phyloP scores from a whole-genome alignment of 2,113 vertebrate genomes.

The Myotis lucifugus region DNA sequence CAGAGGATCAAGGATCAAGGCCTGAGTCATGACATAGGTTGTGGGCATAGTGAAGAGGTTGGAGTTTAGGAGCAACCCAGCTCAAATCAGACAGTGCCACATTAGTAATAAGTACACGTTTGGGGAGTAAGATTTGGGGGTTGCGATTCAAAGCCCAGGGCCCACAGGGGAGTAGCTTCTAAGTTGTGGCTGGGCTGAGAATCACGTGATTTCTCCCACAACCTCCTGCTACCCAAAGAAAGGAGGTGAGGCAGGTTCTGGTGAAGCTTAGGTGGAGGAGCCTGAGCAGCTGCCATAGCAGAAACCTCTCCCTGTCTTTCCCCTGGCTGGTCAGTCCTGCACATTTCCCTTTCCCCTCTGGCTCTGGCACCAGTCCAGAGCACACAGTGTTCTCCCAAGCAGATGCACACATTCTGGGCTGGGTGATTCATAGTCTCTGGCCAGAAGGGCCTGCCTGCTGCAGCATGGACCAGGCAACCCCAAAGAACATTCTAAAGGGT shows the following conservation, averaged over 20 bases:
- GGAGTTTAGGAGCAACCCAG: not conserved
- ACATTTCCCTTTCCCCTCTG: constrained; percentile 68
- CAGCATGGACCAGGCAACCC: constrained; percentile 39
- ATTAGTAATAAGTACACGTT: not conserved
- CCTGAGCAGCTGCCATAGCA: not conserved
- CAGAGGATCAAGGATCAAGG: not conserved
- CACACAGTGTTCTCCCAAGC: constrained; percentile 72
- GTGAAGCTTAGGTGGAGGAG: not conserved
- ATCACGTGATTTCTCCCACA: not conserved
- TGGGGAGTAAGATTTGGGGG: not conserved
- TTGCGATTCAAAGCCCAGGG: not conserved
- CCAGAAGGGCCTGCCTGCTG: constrained; percentile 13
- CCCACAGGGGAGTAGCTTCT: not conserved
- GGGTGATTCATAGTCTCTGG: constrained; percentile 68
- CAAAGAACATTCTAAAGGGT: constrained; percentile 23
- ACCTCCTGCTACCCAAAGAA: not conserved
- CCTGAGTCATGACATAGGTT: not conserved
- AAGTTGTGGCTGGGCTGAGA: not conserved
- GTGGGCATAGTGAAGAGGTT: not conserved
- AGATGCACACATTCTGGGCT: constrained; percentile 55
- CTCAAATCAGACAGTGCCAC: not conserved
- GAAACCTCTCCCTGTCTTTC: constrained; percentile 40
- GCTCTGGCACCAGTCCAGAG: constrained; percentile 27
- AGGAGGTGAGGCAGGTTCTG: not conserved
- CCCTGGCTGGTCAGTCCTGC: not conserved